Conservation (phyloP, 1,140 invertebrate species). For the Ceratitis capitata region DNA sequence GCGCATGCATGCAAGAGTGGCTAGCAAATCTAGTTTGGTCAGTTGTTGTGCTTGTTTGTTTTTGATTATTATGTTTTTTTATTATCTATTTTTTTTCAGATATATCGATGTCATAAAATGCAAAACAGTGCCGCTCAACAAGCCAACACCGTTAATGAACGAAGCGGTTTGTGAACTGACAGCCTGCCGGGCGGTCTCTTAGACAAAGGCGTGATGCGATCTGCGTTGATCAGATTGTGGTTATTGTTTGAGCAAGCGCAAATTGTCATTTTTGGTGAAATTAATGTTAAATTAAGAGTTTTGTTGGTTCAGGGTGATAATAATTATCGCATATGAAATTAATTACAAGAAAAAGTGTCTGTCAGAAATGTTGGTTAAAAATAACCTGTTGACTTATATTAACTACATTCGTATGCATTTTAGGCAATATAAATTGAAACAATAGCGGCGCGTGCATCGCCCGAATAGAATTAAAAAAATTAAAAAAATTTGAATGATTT, state of each 20-base stretch:
- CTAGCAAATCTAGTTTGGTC: not conserved
- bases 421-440: too few species aligned
- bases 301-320: not conserved
- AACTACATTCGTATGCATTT: too few species aligned
- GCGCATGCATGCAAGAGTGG: not conserved
- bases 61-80: too few species aligned
- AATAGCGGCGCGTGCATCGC: too few species aligned
- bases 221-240: not conserved
- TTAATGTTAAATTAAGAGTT: not conserved
- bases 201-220: not conserved
- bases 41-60: not conserved
- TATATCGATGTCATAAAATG: slow-evolving; percentile 15
- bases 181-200: not conserved
- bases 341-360: not conserved
- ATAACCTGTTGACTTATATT: too few species aligned
- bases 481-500: too few species aligned
- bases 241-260: not conserved
- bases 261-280: not conserved
- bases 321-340: not conserved
- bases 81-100: too few species aligned
- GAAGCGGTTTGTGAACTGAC: not conserved
- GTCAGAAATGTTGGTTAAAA: too few species aligned
- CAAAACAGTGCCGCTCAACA: slow-evolving; percentile 11
- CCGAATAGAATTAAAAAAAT: too few species aligned
- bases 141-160: not conserved